Evolutionary conservation across 2,888 invertebrate genomes (phyloP), one percentile per base, ranked within the genome.

Genomic region (Lottia scabra): DNA sequence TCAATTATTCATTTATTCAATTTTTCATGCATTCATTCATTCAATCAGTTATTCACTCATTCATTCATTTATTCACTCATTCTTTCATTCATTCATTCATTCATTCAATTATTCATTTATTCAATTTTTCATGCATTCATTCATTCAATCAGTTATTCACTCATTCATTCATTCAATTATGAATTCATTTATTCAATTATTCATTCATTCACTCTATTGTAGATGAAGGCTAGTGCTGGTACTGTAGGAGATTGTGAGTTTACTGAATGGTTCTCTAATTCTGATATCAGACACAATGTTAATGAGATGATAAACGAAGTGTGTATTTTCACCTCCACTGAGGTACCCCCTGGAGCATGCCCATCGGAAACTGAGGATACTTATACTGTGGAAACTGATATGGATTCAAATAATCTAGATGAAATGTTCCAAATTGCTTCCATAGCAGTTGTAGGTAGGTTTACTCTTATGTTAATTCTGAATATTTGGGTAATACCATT

Each of bases 191-290:
- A 38, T 8, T 38, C 38, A 38, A 8, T 38, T 6, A 8, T 38
- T 10, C 38, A 38, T 38, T 38, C 38, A 4, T 8, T 38, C 38
- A 38, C 38, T 38, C 5, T 38, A 45, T 76, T 73, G n/a, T 68
- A 77, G 78, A 63, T 68, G 4, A 78, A 74, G 48, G 70, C 71
- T 8, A 78, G 77, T 38, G 74, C 72, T 63, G 80, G 79, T n/a
- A 80, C 80, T 62, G 89, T 88, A 0, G 82, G 83, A 62, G 90
- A 90, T 78, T 78, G 86, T 65, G 81, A 87, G 44, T 88, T 87
- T 70, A 76, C 80, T 44, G 86, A 86, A 30, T 90, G 90, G 90
- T 90, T 89, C 79, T 82, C 87, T 10, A 84, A 86, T 13, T 83
- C 83, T 65, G 83, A 84, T 74, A 87, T 89, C 70, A 80, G 85